A percentile compares a stretch with the other conserved stretches of the same genome.
Conservation (phyloP, 2,888 invertebrate species). For the Gisinianus flammeolus region DNA sequence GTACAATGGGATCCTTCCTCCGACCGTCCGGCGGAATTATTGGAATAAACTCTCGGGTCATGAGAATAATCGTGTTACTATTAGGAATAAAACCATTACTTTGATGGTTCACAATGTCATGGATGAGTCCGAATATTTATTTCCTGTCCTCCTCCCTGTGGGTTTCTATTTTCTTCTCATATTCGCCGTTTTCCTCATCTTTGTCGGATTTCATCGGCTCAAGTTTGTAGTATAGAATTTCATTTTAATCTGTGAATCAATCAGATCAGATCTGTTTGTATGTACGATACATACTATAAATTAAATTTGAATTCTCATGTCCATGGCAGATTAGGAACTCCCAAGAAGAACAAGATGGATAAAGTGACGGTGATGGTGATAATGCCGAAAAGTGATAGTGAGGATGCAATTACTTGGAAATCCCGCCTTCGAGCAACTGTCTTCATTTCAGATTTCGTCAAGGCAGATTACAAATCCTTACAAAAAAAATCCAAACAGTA, state of each 20-base stretch:
- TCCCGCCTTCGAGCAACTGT: constrained; percentile 16
- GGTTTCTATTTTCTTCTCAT: constrained; percentile 13
- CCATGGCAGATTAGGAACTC: neutral
- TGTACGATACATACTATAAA: no score
- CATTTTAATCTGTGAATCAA: neutral
- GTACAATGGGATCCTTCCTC: constrained; percentile 19
- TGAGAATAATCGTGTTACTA: neutral
- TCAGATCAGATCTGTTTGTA: no score
- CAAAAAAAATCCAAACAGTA: constrained; percentile 48
- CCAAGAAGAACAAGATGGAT: neutral
- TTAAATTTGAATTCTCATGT: neutral
- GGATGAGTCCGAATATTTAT: constrained; percentile 24
- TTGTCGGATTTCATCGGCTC: constrained; percentile 30
- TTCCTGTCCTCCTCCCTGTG: constrained; percentile 21
- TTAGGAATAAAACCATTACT: constrained; percentile 14
- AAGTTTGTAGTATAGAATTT: constrained; percentile 5
- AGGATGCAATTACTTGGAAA: no score
- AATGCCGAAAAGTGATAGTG: no score
- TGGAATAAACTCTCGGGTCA: neutral
- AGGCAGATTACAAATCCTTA: constrained; percentile 28
- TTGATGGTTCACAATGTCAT: constrained; percentile 10
- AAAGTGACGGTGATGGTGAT: neutral
- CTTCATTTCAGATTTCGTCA: constrained; percentile 34
- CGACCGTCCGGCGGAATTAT: constrained; percentile 13
- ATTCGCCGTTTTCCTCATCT: constrained; percentile 19